phyloP scores from a whole-genome alignment of 2,797 vertebrate species.

The Threskiornis aethiopicus region DNA sequence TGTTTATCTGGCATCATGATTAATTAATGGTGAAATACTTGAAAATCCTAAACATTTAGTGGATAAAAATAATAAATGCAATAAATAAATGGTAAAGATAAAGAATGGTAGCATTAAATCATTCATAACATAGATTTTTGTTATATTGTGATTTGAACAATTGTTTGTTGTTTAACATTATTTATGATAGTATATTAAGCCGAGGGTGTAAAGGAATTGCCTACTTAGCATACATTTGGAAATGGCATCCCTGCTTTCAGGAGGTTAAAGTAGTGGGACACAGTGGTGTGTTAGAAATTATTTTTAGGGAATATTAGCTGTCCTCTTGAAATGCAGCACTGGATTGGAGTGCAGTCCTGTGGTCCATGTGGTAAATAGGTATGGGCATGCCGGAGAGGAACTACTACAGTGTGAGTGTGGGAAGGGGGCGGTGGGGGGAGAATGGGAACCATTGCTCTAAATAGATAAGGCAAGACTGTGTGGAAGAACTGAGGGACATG shows the following conservation, averaged over 20 bases:
- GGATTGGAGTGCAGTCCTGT: not conserved
- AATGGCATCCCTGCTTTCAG: not conserved
- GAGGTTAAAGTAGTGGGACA: not conserved
- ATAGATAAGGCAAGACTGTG: not conserved
- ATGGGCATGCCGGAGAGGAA: not conserved
- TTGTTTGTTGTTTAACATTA: not conserved
- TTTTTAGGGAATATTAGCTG: not conserved
- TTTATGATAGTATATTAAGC: not conserved
- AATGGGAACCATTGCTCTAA: not conserved
- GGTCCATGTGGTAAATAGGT: not conserved
- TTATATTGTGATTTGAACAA: not conserved
- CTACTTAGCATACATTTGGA: not conserved
- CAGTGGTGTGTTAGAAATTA: not conserved
- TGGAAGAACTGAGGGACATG: not conserved
- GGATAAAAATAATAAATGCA: not conserved
- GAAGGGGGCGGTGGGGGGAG: not conserved
- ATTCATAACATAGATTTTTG: not conserved
- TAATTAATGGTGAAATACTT: not conserved
- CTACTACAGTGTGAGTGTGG: not conserved
- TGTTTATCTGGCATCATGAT: not conserved
- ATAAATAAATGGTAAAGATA: not conserved
- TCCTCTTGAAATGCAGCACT: not conserved
- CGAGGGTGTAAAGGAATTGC: not conserved
- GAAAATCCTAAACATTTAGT: not conserved
- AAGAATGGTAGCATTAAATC: not conserved